A percentile compares a stretch with the other conserved stretches of the same genome.
Conservation (phyloP, 2,113 vertebrate genomes). For the Herpailurus yagouaroundi region DNA sequence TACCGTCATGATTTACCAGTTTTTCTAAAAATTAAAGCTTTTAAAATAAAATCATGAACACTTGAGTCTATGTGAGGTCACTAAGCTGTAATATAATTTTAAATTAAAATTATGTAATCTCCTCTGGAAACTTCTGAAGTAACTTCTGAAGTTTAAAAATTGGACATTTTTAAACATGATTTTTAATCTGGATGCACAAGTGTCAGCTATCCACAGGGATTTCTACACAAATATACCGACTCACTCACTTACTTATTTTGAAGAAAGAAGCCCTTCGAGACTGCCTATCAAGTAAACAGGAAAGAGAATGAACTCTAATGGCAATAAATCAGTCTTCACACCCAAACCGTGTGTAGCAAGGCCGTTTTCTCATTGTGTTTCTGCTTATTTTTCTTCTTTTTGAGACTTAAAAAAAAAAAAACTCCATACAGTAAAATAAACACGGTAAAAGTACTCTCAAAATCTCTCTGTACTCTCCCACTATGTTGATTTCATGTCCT, state of each 20-base stretch:
- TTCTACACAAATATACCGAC: background rate
- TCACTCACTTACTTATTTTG: background rate
- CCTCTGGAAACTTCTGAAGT: background rate
- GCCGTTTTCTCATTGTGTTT: background rate
- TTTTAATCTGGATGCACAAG: background rate
- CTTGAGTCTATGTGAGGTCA: background rate
- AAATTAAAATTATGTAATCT: background rate
- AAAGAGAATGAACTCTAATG: background rate
- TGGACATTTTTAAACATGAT: background rate
- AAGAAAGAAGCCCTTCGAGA: constrained; percentile 38
- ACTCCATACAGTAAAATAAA: background rate
- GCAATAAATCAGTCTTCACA: background rate
- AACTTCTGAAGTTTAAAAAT: background rate
- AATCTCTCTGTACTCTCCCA: background rate
- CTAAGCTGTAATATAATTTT: background rate
- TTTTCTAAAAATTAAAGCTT: constrained; percentile 8
- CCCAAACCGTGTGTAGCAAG: background rate
- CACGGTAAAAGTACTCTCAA: background rate
- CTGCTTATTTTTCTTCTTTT: background rate
- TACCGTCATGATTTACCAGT: background rate
- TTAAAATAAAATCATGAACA: background rate
- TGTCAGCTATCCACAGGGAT: background rate
- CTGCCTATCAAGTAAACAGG: background rate
- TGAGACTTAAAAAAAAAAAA: background rate
- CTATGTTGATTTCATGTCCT: background rate